phyloP scores from a whole-genome alignment of 1,140 invertebrate species.

The Temnothorax curvispinosus region DNA sequence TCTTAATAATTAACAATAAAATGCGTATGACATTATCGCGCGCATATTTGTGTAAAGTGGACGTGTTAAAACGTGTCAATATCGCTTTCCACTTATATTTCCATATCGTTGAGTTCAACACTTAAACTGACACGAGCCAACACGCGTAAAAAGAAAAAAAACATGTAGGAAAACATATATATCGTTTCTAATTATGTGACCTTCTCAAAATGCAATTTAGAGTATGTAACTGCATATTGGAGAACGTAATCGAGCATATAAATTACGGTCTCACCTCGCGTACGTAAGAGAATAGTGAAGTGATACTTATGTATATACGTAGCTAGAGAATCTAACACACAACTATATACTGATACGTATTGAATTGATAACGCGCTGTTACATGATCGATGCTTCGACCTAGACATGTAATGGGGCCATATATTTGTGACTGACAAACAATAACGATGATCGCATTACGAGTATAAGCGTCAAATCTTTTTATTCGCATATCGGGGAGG shows the following conservation, averaged over 20 bases:
- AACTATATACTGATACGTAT: constrained; percentile 4
- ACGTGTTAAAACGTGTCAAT: not conserved
- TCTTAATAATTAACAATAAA: constrained; percentile 28
- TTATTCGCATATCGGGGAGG: constrained; percentile 42
- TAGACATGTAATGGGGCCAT: constrained; percentile 47
- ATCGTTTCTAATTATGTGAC: constrained; percentile 10
- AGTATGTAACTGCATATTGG: not conserved
- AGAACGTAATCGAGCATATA: constrained; percentile 10
- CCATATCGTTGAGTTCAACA: constrained; percentile 29
- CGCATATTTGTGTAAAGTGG: constrained; percentile 11
- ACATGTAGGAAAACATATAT: not conserved
- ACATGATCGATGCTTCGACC: constrained; percentile 44
- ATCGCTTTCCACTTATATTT: constrained; percentile 1
- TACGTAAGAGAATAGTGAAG: constrained; percentile 1
- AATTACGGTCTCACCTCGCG: not conserved
- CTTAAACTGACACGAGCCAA: not conserved
- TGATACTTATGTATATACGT: constrained; percentile 21
- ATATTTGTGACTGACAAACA: constrained; percentile 45
- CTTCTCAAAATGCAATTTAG: constrained; percentile 6
- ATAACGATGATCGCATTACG: constrained; percentile 45
- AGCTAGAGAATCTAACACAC: constrained; percentile 6
- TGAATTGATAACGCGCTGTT: constrained; percentile 45
- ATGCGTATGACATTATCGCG: not conserved
- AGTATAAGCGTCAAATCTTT: constrained; percentile 44
- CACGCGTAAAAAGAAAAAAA: not conserved